phyloP scores from a whole-genome alignment of 1,140 invertebrate species.

The Aphelinus atriplicis region DNA sequence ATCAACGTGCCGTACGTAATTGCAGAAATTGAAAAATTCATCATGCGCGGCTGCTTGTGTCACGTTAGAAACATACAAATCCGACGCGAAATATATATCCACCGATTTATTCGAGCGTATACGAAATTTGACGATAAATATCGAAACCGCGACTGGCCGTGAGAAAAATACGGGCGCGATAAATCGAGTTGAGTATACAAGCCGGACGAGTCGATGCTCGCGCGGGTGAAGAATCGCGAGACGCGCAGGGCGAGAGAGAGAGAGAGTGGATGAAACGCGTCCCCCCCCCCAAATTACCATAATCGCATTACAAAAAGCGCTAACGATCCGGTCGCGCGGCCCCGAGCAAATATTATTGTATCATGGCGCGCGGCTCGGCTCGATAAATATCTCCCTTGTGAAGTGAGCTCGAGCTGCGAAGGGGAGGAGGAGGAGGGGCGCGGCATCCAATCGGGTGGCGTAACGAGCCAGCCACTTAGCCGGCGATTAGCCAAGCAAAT shows the following conservation, averaged over 20 bases:
- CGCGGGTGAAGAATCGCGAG: not conserved
- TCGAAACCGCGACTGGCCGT: too few relatives aligned
- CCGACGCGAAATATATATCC: too few relatives aligned
- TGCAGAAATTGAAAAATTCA: too few relatives aligned
- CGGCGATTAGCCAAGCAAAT: conserved; percentile 58
- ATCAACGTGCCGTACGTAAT: too few relatives aligned
- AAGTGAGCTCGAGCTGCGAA: not conserved
- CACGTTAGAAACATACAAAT: too few relatives aligned
- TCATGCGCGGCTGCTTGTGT: too few relatives aligned
- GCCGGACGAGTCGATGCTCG: too few relatives aligned
- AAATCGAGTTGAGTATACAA: too few relatives aligned
- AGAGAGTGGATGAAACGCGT: not conserved
- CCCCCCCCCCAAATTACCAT: not conserved
- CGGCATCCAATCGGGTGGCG: conserved; percentile 34
- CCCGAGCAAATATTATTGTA: conserved; percentile 14
- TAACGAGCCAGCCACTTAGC: conserved; percentile 52
- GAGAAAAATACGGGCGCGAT: too few relatives aligned
- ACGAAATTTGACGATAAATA: too few relatives aligned
- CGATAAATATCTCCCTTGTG: not conserved
- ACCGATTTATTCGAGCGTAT: too few relatives aligned
- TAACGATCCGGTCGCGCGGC: not conserved
- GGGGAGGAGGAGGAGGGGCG: conserved; percentile 11
- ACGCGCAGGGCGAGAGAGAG: not conserved
- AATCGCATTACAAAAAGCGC: conserved; percentile 3
- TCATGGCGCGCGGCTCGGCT: conserved; percentile 2